Conservation (phyloP, 2,888 invertebrate genomes). For the Nomada flava region DNA sequence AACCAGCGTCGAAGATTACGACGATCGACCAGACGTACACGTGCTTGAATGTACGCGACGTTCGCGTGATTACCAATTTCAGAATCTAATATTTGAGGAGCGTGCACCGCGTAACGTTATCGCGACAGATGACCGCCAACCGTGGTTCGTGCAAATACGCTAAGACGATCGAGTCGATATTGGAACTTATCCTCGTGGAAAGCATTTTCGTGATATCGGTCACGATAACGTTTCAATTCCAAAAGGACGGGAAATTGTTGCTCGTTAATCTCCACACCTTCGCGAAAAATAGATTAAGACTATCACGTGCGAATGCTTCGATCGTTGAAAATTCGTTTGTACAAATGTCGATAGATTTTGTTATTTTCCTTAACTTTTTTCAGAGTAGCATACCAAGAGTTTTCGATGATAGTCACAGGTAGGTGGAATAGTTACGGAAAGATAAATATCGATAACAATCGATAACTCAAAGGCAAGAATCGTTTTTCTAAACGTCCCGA, state of each 20-base stretch:
- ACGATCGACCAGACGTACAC: background rate
- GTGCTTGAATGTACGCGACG: background rate
- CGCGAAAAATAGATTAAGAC: slow-evolving; percentile 27
- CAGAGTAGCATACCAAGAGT: background rate
- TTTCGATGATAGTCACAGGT: slow-evolving; percentile 23
- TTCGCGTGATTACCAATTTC: slow-evolving; percentile 21
- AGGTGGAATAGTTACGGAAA: slow-evolving; percentile 10
- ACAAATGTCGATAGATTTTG: background rate
- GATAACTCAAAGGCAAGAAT: slow-evolving; percentile 55
- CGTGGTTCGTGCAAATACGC: background rate
- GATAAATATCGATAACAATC: slow-evolving; percentile 56
- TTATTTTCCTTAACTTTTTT: background rate
- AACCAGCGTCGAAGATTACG: slow-evolving; percentile 21
- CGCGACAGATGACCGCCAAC: background rate
- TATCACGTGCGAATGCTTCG: slow-evolving; percentile 32
- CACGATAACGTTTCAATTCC: slow-evolving; percentile 22
- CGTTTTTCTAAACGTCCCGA: slow-evolving; percentile 22
- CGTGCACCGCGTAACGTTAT: background rate
- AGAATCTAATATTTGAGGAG: background rate
- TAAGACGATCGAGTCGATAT: slow-evolving; percentile 6
- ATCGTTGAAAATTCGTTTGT: slow-evolving; percentile 34
- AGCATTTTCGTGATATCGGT: slow-evolving; percentile 3
- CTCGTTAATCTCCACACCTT: slow-evolving; percentile 34
- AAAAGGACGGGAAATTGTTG: slow-evolving; percentile 24
- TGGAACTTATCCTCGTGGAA: slow-evolving; percentile 34